Conservation (phyloP, 2,113 vertebrate species). For the Ammodytes marinus region DNA sequence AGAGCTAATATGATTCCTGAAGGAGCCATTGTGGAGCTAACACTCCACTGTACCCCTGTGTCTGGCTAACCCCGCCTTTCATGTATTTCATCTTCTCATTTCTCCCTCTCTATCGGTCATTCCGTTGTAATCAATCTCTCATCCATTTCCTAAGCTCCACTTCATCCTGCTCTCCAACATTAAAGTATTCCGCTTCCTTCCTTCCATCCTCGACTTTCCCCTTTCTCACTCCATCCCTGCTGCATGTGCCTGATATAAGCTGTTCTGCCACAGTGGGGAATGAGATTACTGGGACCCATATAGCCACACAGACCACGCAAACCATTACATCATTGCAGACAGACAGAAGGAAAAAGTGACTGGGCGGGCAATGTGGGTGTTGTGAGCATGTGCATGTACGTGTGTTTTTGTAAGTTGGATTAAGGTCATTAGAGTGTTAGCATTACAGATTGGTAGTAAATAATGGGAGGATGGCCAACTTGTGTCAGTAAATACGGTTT, state of each 20-base stretch:
- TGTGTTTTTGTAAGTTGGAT: slow-evolving; percentile 51
- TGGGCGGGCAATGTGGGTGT: slow-evolving; percentile 33
- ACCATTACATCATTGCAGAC: slow-evolving; percentile 61
- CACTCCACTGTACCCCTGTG: neutral
- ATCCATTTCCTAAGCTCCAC: slow-evolving; percentile 38
- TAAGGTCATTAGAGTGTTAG: slow-evolving; percentile 72
- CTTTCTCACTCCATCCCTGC: slow-evolving; percentile 36
- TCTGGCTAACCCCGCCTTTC: neutral
- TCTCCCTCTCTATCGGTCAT: slow-evolving; percentile 22
- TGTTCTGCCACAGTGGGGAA: slow-evolving; percentile 59
- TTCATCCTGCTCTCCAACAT: slow-evolving; percentile 39
- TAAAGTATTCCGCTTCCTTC: slow-evolving; percentile 8
- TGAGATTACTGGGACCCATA: slow-evolving; percentile 69
- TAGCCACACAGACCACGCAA: slow-evolving; percentile 35
- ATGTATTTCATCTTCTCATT: slow-evolving; percentile 19
- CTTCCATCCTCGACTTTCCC: slow-evolving; percentile 23
- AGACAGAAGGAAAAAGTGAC: slow-evolving; percentile 49
- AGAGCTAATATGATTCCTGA: slow-evolving; percentile 47
- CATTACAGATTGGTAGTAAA: slow-evolving; percentile 39
- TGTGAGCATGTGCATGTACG: slow-evolving; percentile 21
- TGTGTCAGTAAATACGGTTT: slow-evolving; percentile 34
- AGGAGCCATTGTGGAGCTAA: slow-evolving; percentile 19
- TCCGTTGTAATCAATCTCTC: slow-evolving; percentile 37
- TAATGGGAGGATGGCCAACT: slow-evolving; percentile 18
- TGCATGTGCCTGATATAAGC: slow-evolving; percentile 43